Evolutionary conservation across 2,888 invertebrate species (phyloP).

Genomic region (Sesia apiformis): DNA sequence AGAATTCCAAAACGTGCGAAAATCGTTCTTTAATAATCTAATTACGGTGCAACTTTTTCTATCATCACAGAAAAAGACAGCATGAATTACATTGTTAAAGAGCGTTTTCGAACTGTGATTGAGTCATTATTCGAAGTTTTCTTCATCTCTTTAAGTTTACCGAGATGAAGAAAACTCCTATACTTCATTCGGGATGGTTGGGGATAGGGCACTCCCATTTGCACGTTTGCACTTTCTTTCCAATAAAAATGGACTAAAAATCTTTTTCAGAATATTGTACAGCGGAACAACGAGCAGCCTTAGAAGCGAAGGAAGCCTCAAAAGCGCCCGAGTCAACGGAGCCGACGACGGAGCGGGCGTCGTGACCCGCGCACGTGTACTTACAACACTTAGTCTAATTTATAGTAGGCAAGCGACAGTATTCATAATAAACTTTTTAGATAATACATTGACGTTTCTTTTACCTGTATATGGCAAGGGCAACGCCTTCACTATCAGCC

Average conservation of each 20-base stretch:
- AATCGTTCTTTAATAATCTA: too few relatives aligned
- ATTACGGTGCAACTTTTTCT: too few relatives aligned
- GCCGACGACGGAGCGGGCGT: constrained; percentile 21
- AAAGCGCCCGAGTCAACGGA: constrained; percentile 17
- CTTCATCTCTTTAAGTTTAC: not conserved
- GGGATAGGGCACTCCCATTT: too few relatives aligned
- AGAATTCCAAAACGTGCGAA: too few relatives aligned
- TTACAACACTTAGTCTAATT: constrained; percentile 30
- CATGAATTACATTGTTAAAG: too few relatives aligned
- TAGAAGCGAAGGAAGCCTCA: constrained; percentile 30
- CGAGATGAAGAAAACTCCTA: not conserved
- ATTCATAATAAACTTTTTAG: constrained; percentile 61
- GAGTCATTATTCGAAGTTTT: not conserved
- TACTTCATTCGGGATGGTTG: too few relatives aligned
- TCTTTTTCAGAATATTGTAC: constrained; percentile 57
- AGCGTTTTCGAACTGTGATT: too few relatives aligned
- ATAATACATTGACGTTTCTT: not conserved
- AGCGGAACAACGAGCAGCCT: constrained; percentile 52
- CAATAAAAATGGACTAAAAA: too few relatives aligned
- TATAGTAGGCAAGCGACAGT: constrained; percentile 51
- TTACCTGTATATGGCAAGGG: not conserved
- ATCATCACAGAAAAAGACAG: too few relatives aligned
- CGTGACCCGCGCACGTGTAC: constrained; percentile 52
- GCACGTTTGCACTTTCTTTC: too few relatives aligned
- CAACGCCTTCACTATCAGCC: too few relatives aligned